Conservation (phyloP, 1,140 invertebrate genomes). For the Phortica variegata region DNA sequence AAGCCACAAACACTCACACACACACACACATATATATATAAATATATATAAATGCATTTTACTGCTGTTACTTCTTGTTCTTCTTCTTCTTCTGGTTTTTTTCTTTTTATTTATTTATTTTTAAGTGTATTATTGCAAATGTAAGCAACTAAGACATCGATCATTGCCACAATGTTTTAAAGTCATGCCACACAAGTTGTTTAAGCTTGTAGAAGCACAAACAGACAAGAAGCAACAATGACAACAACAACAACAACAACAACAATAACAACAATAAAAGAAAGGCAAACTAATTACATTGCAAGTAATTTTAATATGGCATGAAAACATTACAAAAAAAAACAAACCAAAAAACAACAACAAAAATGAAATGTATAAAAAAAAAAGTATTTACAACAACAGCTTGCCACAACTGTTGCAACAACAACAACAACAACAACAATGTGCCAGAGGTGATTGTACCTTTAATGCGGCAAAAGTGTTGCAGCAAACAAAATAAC, state of each 20-base stretch:
- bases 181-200: too few species aligned
- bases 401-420: constrained; percentile 16
- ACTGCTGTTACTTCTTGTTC: too few species aligned
- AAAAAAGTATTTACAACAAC: constrained; percentile 16
- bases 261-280: constrained; percentile 17
- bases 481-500: neutral
- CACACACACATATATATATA: too few species aligned
- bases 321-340: too few species aligned
- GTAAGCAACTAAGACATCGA: too few species aligned
- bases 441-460: constrained; percentile 44
- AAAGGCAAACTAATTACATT: constrained; percentile 48
- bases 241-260: constrained; percentile 11
- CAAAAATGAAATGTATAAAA: constrained; percentile 31
- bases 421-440: constrained; percentile 36
- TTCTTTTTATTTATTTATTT: too few species aligned
- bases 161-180: too few species aligned
- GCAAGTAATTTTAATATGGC: constrained; percentile 44
- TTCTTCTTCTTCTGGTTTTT: too few species aligned
- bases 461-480: constrained; percentile 15
- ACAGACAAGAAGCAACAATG: constrained; percentile 12
- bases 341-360: constrained; percentile 31
- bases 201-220: too few species aligned
- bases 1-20: too few species aligned
- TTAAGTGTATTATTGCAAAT: too few species aligned
- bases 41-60: too few species aligned